phyloP scores from a whole-genome alignment of 2,888 invertebrate genomes.

The Cryptosula pallasiana region DNA sequence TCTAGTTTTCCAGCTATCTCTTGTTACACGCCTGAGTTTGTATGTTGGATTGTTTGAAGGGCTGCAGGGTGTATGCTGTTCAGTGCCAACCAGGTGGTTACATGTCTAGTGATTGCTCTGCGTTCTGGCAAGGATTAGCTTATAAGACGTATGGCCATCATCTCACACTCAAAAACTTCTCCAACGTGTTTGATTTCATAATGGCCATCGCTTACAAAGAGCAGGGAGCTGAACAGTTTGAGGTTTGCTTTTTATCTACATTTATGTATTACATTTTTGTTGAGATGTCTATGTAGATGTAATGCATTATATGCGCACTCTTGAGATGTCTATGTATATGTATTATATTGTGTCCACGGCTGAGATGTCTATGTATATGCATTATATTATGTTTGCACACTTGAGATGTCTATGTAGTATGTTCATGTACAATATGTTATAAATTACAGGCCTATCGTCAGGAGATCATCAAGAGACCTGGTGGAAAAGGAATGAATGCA shows the following conservation, averaged over 20 bases:
- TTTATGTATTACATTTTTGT: too few relatives aligned
- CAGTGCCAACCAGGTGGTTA: conserved; percentile 2
- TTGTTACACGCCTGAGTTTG: background rate
- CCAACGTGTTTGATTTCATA: conserved; percentile 23
- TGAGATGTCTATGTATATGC: too few relatives aligned
- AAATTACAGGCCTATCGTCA: conserved; percentile 23
- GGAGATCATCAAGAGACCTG: conserved; percentile 14
- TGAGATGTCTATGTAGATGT: too few relatives aligned
- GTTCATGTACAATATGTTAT: too few relatives aligned
- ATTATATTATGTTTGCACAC: too few relatives aligned
- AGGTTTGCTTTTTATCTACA: too few relatives aligned
- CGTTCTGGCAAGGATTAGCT: conserved; percentile 20
- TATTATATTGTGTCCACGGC: too few relatives aligned
- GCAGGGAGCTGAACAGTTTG: conserved; percentile 23
- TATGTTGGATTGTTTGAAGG: too few relatives aligned
- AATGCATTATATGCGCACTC: too few relatives aligned
- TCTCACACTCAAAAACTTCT: conserved; percentile 6
- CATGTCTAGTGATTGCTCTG: background rate
- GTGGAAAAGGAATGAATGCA: conserved; percentile 22
- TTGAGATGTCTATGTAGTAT: too few relatives aligned
- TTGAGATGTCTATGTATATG: too few relatives aligned
- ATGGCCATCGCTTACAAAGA: conserved; percentile 23
- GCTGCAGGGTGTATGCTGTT: conserved; percentile 20
- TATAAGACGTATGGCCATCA: conserved; percentile 20
- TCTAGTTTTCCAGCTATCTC: too few relatives aligned